Percentiles rank a stretch among this genome's conserved stretches.
These are phyloP conservation scores for Pyxicephalus adspersus DNA, from an alignment of 2,113 vertebrate genomes.

Conservation along the genomic window DNA sequence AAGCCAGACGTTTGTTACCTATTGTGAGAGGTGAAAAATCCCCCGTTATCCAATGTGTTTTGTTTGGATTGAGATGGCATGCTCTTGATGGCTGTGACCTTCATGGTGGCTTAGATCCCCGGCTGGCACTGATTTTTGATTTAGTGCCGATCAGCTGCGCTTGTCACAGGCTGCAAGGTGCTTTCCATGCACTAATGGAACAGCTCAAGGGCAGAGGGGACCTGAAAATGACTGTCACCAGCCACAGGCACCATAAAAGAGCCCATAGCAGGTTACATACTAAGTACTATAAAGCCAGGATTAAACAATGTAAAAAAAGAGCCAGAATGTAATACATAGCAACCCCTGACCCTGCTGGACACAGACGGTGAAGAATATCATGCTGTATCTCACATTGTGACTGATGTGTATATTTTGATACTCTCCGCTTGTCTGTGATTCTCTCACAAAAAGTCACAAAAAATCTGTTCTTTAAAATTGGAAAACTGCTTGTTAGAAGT, in stretches of 20 bases:
- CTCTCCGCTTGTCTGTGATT: too few relatives aligned
- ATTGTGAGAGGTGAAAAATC: constrained; percentile 78
- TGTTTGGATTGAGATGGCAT: constrained; percentile 98
- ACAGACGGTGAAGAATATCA: too few relatives aligned
- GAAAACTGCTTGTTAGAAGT: too few relatives aligned
- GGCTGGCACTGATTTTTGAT: constrained; percentile 99
- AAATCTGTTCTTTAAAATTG: too few relatives aligned
- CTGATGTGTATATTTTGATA: too few relatives aligned
- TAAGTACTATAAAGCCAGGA: constrained; percentile 37
- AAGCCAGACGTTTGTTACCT: constrained; percentile 77
- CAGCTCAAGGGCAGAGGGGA: constrained; percentile 97
- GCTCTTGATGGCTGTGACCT: constrained; percentile 98
- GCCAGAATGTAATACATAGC: background rate
- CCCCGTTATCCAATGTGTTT: constrained; percentile 84
- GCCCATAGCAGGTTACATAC: constrained; percentile 69
- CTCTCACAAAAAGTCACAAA: too few relatives aligned
- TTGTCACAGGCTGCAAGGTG: constrained; percentile 99
- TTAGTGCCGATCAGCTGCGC: constrained; percentile 99
- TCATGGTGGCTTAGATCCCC: constrained; percentile 99
- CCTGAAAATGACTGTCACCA: constrained; percentile 83
- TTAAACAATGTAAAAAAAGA: background rate
- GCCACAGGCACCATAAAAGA: constrained; percentile 77
- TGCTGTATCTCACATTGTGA: too few relatives aligned
- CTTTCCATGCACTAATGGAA: constrained; percentile 99
- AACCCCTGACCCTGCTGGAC: too few relatives aligned